phyloP scores from a whole-genome alignment of 1,140 invertebrate species.

The Samia ricini region DNA sequence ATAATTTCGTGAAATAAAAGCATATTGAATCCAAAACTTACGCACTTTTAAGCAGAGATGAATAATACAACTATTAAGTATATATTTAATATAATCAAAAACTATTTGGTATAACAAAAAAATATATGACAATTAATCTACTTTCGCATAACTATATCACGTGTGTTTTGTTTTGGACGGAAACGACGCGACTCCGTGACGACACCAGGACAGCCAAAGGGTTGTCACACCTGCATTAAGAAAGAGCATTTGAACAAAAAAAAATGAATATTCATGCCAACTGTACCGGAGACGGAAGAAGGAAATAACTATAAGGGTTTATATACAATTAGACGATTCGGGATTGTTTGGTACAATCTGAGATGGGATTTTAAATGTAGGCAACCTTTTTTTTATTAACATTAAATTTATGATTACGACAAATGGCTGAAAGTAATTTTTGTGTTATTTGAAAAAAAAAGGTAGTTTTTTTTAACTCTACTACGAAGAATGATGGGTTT shows the following conservation, averaged over 20 bases:
- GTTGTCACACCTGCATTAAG: conserved; percentile 45
- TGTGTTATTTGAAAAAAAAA: no score
- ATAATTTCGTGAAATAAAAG: no score
- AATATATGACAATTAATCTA: not conserved
- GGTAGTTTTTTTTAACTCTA: no score
- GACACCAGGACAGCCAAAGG: conserved; percentile 21
- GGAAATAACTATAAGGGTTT: conserved; percentile 11
- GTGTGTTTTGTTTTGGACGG: conserved; percentile 19
- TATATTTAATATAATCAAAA: no score
- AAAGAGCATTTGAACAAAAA: conserved; percentile 27
- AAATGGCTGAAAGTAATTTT: no score
- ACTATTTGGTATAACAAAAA: no score
- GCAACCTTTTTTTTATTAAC: not conserved
- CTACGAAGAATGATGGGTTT: no score
- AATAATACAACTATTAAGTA: no score
- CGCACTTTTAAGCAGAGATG: no score
- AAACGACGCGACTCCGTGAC: conserved; percentile 36
- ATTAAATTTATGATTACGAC: not conserved
- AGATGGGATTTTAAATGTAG: not conserved
- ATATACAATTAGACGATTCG: conserved; percentile 18
- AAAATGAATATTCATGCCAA: conserved; percentile 20
- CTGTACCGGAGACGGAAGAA: conserved; percentile 27
- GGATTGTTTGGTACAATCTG: not conserved
- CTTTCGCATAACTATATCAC: conserved; percentile 4
- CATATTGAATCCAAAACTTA: no score